Evolutionary conservation across 2,113 vertebrate genomes (phyloP), one percentile per base, ranked within the genome.

Genomic region (Taurulus bubalis): DNA sequence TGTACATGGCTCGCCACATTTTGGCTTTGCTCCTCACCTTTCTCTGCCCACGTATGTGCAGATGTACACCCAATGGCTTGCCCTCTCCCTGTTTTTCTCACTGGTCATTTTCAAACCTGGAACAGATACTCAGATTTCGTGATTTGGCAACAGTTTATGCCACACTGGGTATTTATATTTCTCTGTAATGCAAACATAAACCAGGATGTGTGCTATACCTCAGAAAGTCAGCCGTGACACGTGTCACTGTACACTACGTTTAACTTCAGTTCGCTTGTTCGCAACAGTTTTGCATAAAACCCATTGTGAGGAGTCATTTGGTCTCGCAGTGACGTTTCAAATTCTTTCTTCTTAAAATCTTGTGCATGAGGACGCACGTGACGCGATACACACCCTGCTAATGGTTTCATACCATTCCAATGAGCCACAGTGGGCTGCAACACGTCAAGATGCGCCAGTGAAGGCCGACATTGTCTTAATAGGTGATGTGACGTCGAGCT

Each of bases 1-100:
- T 76, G 69, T 75, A 83, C 73, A 75, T 68, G 77, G 70, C 82
- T 62, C 75, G 67, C 80, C 47, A 77, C 64, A 76, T 64, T 70
- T 77, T 86, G 60, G 65, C 62, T 67, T 56, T 80, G 70, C 81
- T 59, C 73, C 76, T 72, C 55, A 84, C 58, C 75, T 38, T 38
- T 68, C 40, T 81, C 72, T 38, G 40, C 30, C 79, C 65, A 76
- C 66, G 60, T 79, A 83, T 75, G 65, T 74, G 42, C 80, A 87
- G 62, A 80, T 75, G 79, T 45, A 62, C 73, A 79, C 82, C 59
- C 51, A 14, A 58, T 53, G 22, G 59, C 65, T 63, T 75, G 38
- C 86, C 84, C 64, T 74, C 58, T 62, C 55, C 45, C 18, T 67
- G 8, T 77, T 88, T 87, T 84, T 84, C 58, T 47, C 16, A 6